Conservation (phyloP, 2,113 vertebrate genomes). For the Nerophis ophidion region DNA sequence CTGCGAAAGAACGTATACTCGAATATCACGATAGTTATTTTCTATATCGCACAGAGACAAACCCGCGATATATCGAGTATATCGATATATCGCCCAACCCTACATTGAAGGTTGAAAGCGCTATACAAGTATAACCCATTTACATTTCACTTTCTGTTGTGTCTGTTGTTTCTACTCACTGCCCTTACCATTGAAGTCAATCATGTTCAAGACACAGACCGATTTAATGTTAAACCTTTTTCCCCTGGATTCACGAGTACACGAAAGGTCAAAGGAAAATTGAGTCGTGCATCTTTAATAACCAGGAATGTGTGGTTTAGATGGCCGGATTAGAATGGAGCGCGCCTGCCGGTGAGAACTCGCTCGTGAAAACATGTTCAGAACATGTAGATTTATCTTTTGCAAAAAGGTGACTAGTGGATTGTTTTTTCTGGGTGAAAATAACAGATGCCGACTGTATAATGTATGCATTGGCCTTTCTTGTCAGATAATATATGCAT, state of each 20-base stretch:
- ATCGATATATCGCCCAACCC: too few relatives aligned
- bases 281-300: too few relatives aligned
- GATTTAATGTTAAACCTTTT: too few relatives aligned
- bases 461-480: conserved; percentile 66
- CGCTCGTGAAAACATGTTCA: conserved; percentile 19
- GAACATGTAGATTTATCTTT: conserved; percentile 17
- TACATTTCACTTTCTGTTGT: too few relatives aligned
- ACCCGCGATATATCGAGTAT: too few relatives aligned
- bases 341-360: background rate
- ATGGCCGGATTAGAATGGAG: background rate
- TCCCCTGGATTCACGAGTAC: too few relatives aligned
- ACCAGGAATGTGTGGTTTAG: background rate
- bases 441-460: conserved; percentile 49
- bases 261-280: background rate
- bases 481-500: conserved; percentile 62
- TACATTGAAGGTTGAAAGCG: too few relatives aligned
- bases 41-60: too few relatives aligned
- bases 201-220: background rate
- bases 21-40: too few relatives aligned
- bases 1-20: too few relatives aligned
- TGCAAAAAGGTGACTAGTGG: conserved; percentile 22
- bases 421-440: conserved; percentile 29
- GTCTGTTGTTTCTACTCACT: too few relatives aligned
- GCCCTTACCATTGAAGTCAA: background rate
- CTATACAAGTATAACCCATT: too few relatives aligned